Conservation (phyloP, 2,113 vertebrate genomes). For the Ariopsis seemanni region DNA sequence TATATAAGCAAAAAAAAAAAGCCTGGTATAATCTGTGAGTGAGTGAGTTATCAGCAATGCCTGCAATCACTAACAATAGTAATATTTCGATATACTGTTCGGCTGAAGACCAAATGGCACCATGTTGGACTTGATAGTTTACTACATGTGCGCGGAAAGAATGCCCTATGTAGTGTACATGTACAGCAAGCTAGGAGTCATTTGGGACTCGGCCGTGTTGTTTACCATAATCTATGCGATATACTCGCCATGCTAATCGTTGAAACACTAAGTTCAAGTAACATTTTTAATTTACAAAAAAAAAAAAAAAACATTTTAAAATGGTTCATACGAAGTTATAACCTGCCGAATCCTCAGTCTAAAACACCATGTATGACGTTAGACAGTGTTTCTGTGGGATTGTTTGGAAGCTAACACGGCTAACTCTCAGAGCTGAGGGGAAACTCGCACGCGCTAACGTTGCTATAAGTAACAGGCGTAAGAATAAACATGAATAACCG, state of each 20-base stretch:
- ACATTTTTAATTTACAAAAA: background rate
- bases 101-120: background rate
- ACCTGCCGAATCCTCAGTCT: background rate
- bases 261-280: background rate
- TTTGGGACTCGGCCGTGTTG: slow-evolving; percentile 17
- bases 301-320: no score
- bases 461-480: slow-evolving; percentile 16
- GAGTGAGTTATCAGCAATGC: no score
- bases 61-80: no score
- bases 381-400: background rate
- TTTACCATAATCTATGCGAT: background rate
- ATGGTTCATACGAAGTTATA: background rate
- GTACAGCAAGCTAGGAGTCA: background rate
- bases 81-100: background rate
- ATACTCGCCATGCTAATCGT: background rate
- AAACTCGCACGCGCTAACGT: background rate
- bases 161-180: background rate
- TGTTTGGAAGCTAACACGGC: background rate
- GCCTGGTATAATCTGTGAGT: background rate
- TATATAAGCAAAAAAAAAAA: background rate
- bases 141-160: background rate
- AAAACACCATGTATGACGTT: no score
- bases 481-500: background rate
- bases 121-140: background rate
- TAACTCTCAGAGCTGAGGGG: background rate